A percentile compares a stretch with the other conserved stretches of the same genome.
These are phyloP conservation scores for Laspeyria flexula DNA, from an alignment of 2,888 invertebrate species.

Conservation along the genomic window DNA sequence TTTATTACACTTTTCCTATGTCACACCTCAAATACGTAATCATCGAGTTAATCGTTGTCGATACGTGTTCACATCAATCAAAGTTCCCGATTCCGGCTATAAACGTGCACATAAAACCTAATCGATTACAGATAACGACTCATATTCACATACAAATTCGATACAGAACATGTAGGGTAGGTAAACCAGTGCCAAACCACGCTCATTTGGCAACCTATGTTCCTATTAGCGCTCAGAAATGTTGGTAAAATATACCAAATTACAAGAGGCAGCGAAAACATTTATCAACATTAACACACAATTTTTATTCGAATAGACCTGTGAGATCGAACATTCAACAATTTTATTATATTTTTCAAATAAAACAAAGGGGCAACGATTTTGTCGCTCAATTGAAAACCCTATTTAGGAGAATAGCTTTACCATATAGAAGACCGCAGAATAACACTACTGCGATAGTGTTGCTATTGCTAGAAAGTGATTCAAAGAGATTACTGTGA, in stretches of 20 bases:
- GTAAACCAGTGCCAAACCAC: background rate
- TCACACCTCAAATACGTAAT: background rate
- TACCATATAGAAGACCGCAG: too few species aligned
- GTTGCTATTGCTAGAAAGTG: too few species aligned
- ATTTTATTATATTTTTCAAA: too few species aligned
- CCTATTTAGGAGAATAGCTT: too few species aligned
- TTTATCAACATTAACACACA: too few species aligned
- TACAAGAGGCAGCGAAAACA: too few species aligned
- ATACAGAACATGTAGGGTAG: conserved; percentile 16
- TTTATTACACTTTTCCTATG: background rate
- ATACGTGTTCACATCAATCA: conserved; percentile 39
- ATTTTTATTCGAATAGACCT: too few species aligned
- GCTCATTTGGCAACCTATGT: background rate
- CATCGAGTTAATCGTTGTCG: background rate
- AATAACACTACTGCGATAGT: too few species aligned
- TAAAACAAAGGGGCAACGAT: too few species aligned
- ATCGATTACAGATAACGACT: conserved; percentile 39
- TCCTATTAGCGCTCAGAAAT: background rate
- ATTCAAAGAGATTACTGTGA: too few species aligned
- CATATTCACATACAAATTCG: conserved; percentile 27
- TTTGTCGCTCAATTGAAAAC: too few species aligned
- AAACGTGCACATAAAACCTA: conserved; percentile 34
- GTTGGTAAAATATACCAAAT: background rate
- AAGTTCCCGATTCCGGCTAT: conserved; percentile 18
- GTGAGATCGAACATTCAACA: too few species aligned